Conservation (phyloP, 2,113 vertebrate genomes). For the Chlorodrepanis virens region DNA sequence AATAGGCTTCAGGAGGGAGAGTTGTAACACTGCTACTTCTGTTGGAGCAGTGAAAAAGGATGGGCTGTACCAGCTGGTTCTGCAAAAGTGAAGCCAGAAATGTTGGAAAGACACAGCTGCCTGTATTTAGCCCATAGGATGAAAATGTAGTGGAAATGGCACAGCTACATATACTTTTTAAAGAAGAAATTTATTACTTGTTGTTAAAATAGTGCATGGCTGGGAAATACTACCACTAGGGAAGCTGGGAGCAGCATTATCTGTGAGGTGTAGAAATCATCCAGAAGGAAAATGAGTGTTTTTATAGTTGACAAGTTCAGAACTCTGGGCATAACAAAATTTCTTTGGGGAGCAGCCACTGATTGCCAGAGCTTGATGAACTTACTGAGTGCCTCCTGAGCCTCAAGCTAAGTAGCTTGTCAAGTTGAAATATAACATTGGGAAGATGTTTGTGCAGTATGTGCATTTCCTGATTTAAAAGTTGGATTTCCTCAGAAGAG, state of each 20-base stretch:
- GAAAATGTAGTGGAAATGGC: background rate
- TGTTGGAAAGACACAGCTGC: background rate
- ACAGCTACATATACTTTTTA: background rate
- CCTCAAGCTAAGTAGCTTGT: background rate
- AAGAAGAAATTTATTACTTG: background rate
- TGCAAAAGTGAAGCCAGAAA: background rate
- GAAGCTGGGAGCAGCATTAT: background rate
- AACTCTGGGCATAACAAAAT: background rate
- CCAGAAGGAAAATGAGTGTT: background rate
- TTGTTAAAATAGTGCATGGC: background rate
- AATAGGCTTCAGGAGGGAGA: background rate
- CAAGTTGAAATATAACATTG: background rate
- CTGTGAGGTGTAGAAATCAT: background rate
- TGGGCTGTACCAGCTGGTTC: background rate
- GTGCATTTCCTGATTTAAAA: background rate
- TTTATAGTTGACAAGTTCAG: background rate
- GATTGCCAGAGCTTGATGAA: background rate
- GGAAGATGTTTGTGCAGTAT: background rate
- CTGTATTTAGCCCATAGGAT: background rate
- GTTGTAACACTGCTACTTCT: background rate
- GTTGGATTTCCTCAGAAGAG: background rate
- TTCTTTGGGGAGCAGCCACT: background rate
- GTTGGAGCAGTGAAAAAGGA: background rate
- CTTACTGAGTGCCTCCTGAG: background rate
- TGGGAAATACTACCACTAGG: background rate